A percentile compares a stretch with the other conserved stretches of the same genome.
phyloP scores from a whole-genome alignment of 1,140 invertebrate species.

The Caenorhabditis brenneri region DNA sequence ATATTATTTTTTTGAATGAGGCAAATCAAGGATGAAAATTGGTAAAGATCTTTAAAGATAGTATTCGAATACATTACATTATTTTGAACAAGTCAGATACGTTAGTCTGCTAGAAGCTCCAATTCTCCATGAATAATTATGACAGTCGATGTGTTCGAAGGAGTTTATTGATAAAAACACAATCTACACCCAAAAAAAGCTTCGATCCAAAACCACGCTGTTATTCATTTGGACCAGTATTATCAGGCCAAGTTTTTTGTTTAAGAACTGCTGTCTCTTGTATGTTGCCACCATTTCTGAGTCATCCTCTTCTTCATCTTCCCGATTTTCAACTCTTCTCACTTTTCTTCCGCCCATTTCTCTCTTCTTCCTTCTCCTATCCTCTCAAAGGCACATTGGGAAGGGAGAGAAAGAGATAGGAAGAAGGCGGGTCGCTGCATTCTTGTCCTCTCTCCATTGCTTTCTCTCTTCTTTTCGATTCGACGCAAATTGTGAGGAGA shows the following conservation, averaged over 20 bases:
- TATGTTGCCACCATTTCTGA: neutral
- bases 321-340: neutral
- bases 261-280: neutral
- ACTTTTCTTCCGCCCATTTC: constrained; percentile 25
- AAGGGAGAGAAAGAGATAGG: neutral
- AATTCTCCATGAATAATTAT: no score
- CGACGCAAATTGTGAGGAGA: neutral
- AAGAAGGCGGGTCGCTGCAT: neutral
- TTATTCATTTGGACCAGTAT: no score
- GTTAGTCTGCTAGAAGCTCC: no score
- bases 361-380: constrained; percentile 2
- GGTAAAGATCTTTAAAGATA: neutral
- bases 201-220: no score
- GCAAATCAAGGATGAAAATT: neutral
- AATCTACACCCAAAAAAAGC: no score
- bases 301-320: neutral
- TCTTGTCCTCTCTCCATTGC: constrained; percentile 21
- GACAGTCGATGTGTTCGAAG: neutral
- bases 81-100: no score
- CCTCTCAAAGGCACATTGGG: constrained; percentile 16
- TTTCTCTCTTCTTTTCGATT: constrained; percentile 25
- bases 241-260: neutral
- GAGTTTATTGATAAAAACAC: no score
- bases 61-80: neutral
- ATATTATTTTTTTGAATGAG: no score